phyloP scores from a whole-genome alignment of 2,797 vertebrate species.

The Enteromius fasciolatus region DNA sequence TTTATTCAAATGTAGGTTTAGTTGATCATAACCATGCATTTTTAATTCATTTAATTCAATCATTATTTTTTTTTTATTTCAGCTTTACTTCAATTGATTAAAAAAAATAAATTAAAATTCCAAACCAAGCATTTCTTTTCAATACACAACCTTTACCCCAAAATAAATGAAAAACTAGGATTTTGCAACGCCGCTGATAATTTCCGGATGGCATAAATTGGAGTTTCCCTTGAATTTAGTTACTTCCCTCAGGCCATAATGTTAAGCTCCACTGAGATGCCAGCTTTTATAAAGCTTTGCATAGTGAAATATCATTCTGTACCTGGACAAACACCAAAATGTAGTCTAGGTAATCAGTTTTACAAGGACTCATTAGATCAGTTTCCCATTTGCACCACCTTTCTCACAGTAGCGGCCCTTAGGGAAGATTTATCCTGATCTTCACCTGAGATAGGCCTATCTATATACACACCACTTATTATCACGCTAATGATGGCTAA shows the following conservation, averaged over 20 bases:
- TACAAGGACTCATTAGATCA: neutral
- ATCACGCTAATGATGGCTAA: neutral
- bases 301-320: neutral
- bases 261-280: neutral
- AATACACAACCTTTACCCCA: neutral
- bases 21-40: too few species aligned
- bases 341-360: conserved; percentile 10
- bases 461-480: neutral
- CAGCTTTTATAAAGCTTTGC: conserved; percentile 17
- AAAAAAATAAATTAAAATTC: neutral
- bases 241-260: neutral
- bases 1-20: too few species aligned
- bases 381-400: neutral
- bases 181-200: neutral
- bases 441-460: neutral
- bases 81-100: neutral
- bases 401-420: neutral
- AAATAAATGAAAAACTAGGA: neutral
- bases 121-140: neutral
- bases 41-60: too few species aligned
- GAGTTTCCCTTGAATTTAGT: neutral
- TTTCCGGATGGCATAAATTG: neutral
- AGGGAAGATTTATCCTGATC: neutral
- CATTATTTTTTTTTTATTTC: neutral
- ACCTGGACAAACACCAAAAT: neutral